phyloP scores from a whole-genome alignment of 2,113 vertebrate genomes.

The Pluvialis apricaria region DNA sequence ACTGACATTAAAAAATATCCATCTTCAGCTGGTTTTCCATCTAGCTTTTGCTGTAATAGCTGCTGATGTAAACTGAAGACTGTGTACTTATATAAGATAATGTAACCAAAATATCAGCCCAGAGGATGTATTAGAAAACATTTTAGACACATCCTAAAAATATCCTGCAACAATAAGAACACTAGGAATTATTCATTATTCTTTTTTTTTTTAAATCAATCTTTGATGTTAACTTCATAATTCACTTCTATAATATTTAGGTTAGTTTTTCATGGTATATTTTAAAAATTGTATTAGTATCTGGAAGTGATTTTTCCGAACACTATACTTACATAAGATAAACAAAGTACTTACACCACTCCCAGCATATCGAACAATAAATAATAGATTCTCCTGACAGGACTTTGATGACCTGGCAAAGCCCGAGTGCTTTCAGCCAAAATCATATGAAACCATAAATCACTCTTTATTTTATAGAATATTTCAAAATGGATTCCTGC shows the following conservation, averaged over 20 bases:
- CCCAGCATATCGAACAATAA: conserved; percentile 78
- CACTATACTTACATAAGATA: conserved; percentile 81
- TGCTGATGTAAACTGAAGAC: neutral
- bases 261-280: conserved; percentile 3
- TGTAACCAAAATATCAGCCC: neutral
- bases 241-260: neutral
- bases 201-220: neutral
- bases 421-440: conserved; percentile 82
- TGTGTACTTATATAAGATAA: neutral
- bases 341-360: conserved; percentile 79
- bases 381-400: conserved; percentile 82
- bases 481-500: conserved; percentile 84
- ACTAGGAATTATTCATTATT: neutral
- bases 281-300: conserved; percentile 56
- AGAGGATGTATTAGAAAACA: neutral
- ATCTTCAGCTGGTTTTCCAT: neutral
- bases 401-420: conserved; percentile 86
- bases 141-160: neutral
- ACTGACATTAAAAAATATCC: neutral
- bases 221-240: neutral
- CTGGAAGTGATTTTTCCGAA: conserved; percentile 72
- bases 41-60: neutral
- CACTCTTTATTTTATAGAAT: conserved; percentile 84
- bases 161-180: neutral
- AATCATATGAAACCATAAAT: conserved; percentile 88